Percentiles rank a stretch among this genome's conserved stretches.
These are phyloP conservation scores for Ailurus styani DNA, from an alignment of 2,113 vertebrate genomes.

Conservation along the genomic window DNA sequence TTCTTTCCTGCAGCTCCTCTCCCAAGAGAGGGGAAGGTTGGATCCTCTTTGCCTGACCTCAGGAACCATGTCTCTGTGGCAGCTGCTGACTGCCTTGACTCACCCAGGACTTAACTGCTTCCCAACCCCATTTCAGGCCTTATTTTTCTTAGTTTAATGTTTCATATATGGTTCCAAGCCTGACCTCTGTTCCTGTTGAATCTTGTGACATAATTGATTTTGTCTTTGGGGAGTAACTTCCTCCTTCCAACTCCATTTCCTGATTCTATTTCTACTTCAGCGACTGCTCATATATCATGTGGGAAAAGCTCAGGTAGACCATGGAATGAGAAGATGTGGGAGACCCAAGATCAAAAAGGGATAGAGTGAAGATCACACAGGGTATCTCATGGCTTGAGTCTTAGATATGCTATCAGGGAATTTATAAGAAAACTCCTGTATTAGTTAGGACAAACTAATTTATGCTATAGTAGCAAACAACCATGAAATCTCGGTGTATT, in stretches of 20 bases:
- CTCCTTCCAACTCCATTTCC: not conserved
- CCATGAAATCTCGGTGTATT: not conserved
- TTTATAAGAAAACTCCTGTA: not conserved
- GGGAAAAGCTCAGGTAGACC: not conserved
- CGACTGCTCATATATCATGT: not conserved
- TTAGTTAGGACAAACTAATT: not conserved
- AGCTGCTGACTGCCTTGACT: not conserved
- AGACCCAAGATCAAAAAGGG: not conserved
- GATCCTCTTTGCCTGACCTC: not conserved
- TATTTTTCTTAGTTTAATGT: not conserved
- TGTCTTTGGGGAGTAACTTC: not conserved
- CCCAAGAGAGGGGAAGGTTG: accelerated
- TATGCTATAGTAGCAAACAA: not conserved
- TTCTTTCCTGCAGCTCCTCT: not conserved
- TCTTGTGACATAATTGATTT: not conserved
- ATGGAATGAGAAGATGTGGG: not conserved
- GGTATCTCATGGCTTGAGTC: not conserved
- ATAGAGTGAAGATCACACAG: not conserved
- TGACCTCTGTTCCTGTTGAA: not conserved
- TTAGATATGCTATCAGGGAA: not conserved
- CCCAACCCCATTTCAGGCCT: not conserved
- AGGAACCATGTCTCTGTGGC: not conserved
- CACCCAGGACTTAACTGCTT: not conserved
- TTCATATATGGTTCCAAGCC: not conserved
- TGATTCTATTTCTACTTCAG: not conserved